These are phyloP conservation scores for Synanthedon vespiformis DNA, from an alignment of 2,888 invertebrate species.

Conservation along the genomic window DNA sequence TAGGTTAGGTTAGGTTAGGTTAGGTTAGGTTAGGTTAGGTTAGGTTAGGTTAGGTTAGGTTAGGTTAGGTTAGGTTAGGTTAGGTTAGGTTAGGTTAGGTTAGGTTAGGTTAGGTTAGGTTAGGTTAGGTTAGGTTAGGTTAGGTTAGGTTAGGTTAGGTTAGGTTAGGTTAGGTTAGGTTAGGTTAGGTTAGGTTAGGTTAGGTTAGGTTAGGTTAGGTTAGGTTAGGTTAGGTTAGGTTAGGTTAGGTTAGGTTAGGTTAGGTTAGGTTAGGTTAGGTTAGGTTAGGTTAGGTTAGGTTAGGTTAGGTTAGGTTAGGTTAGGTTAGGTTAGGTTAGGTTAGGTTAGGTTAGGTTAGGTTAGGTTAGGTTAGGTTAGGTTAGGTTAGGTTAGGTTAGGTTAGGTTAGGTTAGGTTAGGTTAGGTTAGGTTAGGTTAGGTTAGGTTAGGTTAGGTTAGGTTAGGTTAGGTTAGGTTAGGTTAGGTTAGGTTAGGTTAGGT, in stretches of 20 bases:
- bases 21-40: too few species aligned
- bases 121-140: constrained; percentile 14
- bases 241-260: constrained; percentile 9
- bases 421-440: constrained; percentile 9
- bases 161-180: constrained; percentile 13
- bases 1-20: too few species aligned
- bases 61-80: too few species aligned
- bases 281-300: constrained; percentile 8
- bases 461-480: constrained; percentile 5
- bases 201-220: constrained; percentile 11
- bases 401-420: constrained; percentile 9
- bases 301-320: constrained; percentile 8
- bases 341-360: constrained; percentile 7
- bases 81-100: constrained; percentile 11
- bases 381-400: constrained; percentile 7
- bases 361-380: constrained; percentile 8
- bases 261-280: constrained; percentile 9
- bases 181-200: constrained; percentile 11
- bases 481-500: constrained; percentile 6
- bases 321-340: constrained; percentile 7
- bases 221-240: constrained; percentile 10
- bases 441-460: constrained; percentile 5
- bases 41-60: too few species aligned
- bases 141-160: constrained; percentile 14
- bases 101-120: constrained; percentile 11